Base-by-base conservation (phyloP, 2,797 vertebrate genomes). In the Microctenopoma stevenorrisi region DNA sequence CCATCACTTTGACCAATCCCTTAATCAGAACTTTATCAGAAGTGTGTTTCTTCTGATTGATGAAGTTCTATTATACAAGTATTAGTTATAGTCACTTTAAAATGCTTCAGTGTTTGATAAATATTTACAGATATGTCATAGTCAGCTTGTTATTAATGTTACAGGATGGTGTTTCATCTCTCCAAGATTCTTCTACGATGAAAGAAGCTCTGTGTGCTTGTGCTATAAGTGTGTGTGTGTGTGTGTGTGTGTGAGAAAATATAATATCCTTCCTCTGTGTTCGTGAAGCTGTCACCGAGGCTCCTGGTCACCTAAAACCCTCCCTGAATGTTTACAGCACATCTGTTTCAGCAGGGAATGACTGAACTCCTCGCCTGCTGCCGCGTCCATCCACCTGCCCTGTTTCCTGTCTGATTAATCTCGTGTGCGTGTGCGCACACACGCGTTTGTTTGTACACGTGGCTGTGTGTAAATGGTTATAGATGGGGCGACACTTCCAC, bases 401-500 rank as follows among this genome's bases (percentile, higher is more conserved):
- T 52, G 79, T 61, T 88, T 88, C 83, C 84, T 78, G 64, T 77
- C 84, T 87, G 86, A 90, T 90, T 88, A 90, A 91, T 90, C 81
- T 79, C 54, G 60, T 46, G 0, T 61, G 14, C 59, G n/a, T 80
- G 49, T 44, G 46, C 68, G 68, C 59, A 56, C 69, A 69, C 69
- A 18, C 18, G 18, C 18, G 68, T 84, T 48, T 88, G 72, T 86
- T 28, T 84, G 81, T 79, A 60, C 82, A 81, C 75, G 81, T 11
- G 48, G 63, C 59, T 85, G 59, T 83, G 86, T 85, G 84, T 72
- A 95, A 96, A 97, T 96, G 96, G 96, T 97, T 98, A 98, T 97
- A 96, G 96, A 98, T 98, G 95, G 95, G 94, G 95, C 94, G 92
- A 95, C 94, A 96, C 94, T 93, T 92, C 93, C 90, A 90, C 93